Percentiles rank a stretch among this genome's conserved stretches.
Evolutionary conservation across 1,140 invertebrate species (phyloP).

Genomic region (Olivierus martensii): DNA sequence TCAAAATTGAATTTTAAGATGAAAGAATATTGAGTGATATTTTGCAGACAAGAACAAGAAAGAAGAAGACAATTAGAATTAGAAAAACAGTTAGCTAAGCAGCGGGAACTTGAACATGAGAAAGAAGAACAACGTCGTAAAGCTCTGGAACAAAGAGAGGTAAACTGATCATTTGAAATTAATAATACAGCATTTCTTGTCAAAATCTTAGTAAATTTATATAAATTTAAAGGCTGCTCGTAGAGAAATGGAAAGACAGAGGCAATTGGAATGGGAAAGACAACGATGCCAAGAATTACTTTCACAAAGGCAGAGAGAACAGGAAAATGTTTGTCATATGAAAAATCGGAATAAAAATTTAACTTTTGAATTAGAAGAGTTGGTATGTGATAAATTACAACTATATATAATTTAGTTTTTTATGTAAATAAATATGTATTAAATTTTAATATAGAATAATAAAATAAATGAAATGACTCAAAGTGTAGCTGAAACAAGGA

Average conservation of each 20-base stretch:
- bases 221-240: conserved; percentile 32
- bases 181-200: no score
- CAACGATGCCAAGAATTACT: conserved; percentile 76
- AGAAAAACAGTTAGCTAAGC: conserved; percentile 62
- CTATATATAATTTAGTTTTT: neutral
- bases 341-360: conserved; percentile 81
- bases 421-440: no score
- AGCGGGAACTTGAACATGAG: conserved; percentile 58
- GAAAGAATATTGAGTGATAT: neutral
- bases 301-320: conserved; percentile 67
- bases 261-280: conserved; percentile 91
- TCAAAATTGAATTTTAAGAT: neutral
- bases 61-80: conserved; percentile 35
- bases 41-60: conserved; percentile 43
- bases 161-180: no score
- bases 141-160: conserved; percentile 52
- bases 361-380: conserved; percentile 58
- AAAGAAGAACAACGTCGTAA: conserved; percentile 37
- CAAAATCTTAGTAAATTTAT: conserved; percentile 7
- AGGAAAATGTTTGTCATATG: conserved; percentile 71
- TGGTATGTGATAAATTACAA: conserved; percentile 33
- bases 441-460: conserved; percentile 28
- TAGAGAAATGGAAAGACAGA: conserved; percentile 88
- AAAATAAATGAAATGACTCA: conserved; percentile 73
- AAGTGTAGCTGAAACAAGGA: conserved; percentile 74